Evolutionary conservation across 2,888 invertebrate genomes (phyloP).

Genomic region (Trissolcus brochymenae): DNA sequence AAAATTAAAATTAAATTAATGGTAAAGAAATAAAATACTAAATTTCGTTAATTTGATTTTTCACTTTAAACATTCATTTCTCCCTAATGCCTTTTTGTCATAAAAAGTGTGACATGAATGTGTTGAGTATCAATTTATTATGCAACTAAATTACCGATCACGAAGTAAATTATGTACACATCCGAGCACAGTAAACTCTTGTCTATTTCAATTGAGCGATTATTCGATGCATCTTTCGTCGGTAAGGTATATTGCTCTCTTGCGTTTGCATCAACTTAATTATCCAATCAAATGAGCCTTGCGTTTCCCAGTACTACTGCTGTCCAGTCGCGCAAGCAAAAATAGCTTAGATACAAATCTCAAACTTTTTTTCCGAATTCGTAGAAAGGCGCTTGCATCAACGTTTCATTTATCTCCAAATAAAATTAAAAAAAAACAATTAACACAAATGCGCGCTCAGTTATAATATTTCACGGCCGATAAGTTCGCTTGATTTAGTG

Average conservation of each 20-base stretch:
- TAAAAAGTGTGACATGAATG: conserved; percentile 28
- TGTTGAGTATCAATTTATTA: conserved; percentile 37
- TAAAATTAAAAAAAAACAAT: background rate
- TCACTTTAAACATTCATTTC: background rate
- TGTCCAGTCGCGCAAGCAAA: conserved; percentile 10
- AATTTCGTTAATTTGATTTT: background rate
- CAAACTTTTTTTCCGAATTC: background rate
- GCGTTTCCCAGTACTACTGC: conserved; percentile 20
- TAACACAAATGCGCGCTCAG: too few species aligned
- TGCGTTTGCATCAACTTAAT: conserved; percentile 36
- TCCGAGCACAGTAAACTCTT: conserved; percentile 38
- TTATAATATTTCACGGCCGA: too few species aligned
- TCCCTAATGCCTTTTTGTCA: background rate
- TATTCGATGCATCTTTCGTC: conserved; percentile 34
- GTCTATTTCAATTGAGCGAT: conserved; percentile 44
- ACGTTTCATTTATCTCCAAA: conserved; percentile 1
- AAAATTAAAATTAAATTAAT: too few species aligned
- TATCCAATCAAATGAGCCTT: conserved; percentile 38
- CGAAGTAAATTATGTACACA: conserved; percentile 38
- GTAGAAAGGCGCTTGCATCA: background rate
- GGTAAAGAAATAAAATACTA: too few species aligned
- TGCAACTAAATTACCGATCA: conserved; percentile 43
- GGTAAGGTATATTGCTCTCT: conserved; percentile 28
- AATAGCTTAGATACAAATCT: conserved; percentile 14
- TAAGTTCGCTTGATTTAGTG: too few species aligned